Evolutionary conservation across 2,797 vertebrate genomes (phyloP).

Genomic region (Aldrovandia affinis): DNA sequence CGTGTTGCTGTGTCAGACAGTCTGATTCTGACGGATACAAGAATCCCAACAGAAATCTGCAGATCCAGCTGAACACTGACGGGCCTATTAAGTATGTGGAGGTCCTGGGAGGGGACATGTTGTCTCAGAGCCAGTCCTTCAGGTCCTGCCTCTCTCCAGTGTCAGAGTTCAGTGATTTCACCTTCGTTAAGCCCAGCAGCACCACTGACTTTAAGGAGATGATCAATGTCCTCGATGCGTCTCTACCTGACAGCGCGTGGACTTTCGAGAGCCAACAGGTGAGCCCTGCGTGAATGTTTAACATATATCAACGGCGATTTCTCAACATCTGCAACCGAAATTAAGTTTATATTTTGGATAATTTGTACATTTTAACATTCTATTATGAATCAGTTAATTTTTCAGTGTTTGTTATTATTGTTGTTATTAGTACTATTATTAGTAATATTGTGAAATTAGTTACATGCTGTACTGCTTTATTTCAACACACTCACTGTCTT

Average conservation of each 20-base stretch:
- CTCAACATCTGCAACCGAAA: too few species aligned
- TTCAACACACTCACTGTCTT: too few species aligned
- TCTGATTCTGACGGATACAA: slow-evolving; percentile 66
- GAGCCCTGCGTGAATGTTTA: slow-evolving; percentile 49
- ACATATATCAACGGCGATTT: neutral
- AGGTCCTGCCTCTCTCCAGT: slow-evolving; percentile 75
- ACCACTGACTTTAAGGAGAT: slow-evolving; percentile 67
- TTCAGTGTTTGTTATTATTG: neutral
- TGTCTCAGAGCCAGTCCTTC: slow-evolving; percentile 77
- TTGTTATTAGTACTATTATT: neutral
- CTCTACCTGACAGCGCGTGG: slow-evolving; percentile 69
- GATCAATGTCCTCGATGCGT: slow-evolving; percentile 66
- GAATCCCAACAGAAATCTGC: slow-evolving; percentile 73
- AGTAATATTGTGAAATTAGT: neutral
- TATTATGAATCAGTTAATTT: too few species aligned
- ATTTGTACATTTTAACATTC: too few species aligned
- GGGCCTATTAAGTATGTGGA: slow-evolving; percentile 77
- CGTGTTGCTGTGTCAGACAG: slow-evolving; percentile 62
- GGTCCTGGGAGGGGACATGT: slow-evolving; percentile 74
- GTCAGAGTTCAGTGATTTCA: slow-evolving; percentile 77
- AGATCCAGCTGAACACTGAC: slow-evolving; percentile 76
- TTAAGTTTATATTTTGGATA: too few species aligned
- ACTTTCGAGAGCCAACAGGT: slow-evolving; percentile 74
- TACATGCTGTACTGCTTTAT: neutral
- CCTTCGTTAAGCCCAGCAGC: slow-evolving; percentile 72